These are phyloP conservation scores for Sebastes vulpes DNA, from an alignment of 2,797 vertebrate genomes.

Conservation along the genomic window DNA sequence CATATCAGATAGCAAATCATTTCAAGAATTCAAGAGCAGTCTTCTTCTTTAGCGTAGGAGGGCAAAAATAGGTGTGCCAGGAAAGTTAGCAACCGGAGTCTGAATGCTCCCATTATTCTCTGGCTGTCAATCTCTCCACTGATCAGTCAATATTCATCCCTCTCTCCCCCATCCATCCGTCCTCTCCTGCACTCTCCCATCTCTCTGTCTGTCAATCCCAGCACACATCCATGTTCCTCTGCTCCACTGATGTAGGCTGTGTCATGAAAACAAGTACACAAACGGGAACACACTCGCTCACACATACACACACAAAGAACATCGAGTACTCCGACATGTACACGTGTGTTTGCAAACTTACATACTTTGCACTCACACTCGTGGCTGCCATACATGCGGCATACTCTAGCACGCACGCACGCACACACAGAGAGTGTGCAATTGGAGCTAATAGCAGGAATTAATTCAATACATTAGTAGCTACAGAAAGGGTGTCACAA, in stretches of 20 bases:
- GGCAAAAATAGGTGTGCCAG: slow-evolving; percentile 77
- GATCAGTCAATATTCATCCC: slow-evolving; percentile 84
- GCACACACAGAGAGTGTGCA: background rate
- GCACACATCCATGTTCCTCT: slow-evolving; percentile 64
- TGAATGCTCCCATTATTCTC: slow-evolving; percentile 79
- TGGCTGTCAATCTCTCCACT: slow-evolving; percentile 79
- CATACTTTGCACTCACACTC: slow-evolving; percentile 35
- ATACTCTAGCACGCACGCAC: background rate
- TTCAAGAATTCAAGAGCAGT: slow-evolving; percentile 72
- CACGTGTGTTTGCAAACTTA: slow-evolving; percentile 34
- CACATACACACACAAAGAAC: background rate
- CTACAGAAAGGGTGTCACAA: slow-evolving; percentile 80
- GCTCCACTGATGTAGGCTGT: slow-evolving; percentile 69
- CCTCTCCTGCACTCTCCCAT: slow-evolving; percentile 82
- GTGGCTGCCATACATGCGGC: background rate
- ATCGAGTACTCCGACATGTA: slow-evolving; percentile 39
- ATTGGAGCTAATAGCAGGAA: slow-evolving; percentile 78
- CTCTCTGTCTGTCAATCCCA: slow-evolving; percentile 80
- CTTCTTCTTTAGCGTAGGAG: slow-evolving; percentile 68
- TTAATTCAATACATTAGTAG: slow-evolving; percentile 86
- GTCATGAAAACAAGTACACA: slow-evolving; percentile 66
- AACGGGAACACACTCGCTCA: slow-evolving; percentile 15
- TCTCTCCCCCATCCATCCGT: slow-evolving; percentile 74
- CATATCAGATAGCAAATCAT: slow-evolving; percentile 76
- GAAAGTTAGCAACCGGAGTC: slow-evolving; percentile 72